Conservation (phyloP, 2,113 vertebrate species). For the Phrynosoma platyrhinos region DNA sequence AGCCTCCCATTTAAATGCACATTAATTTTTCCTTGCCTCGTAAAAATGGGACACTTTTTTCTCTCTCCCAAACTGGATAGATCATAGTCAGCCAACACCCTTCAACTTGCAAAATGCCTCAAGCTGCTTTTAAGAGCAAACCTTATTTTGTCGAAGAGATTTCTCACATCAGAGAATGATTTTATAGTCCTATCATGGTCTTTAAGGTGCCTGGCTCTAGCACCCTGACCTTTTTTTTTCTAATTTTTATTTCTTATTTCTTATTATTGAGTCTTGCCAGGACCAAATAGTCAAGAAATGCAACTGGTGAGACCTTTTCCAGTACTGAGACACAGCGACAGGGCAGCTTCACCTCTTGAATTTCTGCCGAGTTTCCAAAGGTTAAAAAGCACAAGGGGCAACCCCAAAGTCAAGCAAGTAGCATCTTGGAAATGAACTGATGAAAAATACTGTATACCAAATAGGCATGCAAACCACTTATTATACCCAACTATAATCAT, state of each 20-base stretch:
- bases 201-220: neutral
- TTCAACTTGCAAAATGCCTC: slow-evolving; percentile 54
- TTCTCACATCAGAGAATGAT: slow-evolving; percentile 31
- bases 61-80: slow-evolving; percentile 43
- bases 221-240: neutral
- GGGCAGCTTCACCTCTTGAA: neutral
- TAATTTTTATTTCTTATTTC: no score
- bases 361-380: neutral
- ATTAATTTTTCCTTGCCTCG: slow-evolving; percentile 66
- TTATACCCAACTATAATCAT: neutral
- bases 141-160: slow-evolving; percentile 44
- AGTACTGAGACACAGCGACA: neutral
- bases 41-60: slow-evolving; percentile 43
- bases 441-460: neutral
- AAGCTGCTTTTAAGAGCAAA: slow-evolving; percentile 54
- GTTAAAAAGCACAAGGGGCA: neutral
- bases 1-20: slow-evolving; percentile 55
- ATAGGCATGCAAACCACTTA: neutral
- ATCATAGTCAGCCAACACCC: slow-evolving; percentile 54
- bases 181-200: slow-evolving; percentile 23
- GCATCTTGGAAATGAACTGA: no score
- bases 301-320: slow-evolving; percentile 1
- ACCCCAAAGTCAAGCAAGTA: neutral
- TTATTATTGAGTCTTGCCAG: neutral
- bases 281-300: neutral